These are phyloP conservation scores for Felis chaus DNA, from an alignment of 2,113 vertebrate genomes.

Conservation along the genomic window DNA sequence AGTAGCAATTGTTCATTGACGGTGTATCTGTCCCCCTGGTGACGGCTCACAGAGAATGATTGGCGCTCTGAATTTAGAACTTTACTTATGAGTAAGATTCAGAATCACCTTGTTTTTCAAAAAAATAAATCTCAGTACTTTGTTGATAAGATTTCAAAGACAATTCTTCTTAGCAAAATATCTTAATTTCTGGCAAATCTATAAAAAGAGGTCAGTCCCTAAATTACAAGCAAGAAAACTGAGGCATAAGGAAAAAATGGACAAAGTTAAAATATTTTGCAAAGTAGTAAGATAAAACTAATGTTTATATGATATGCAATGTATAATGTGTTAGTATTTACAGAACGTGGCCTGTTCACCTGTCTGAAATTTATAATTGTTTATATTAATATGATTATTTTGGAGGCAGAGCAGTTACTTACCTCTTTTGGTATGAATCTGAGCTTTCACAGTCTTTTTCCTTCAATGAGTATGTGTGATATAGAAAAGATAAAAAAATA, in stretches of 20 bases:
- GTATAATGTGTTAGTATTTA: background rate
- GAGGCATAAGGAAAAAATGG: background rate
- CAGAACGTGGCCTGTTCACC: background rate
- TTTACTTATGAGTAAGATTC: background rate
- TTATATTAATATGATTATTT: background rate
- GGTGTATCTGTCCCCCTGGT: background rate
- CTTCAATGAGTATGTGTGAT: slow-evolving; percentile 45
- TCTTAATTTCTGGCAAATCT: background rate
- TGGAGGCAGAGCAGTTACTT: background rate
- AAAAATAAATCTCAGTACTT: background rate
- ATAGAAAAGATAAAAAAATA: slow-evolving; percentile 65
- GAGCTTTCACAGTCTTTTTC: background rate
- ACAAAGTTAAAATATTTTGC: background rate
- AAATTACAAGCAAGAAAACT: slow-evolving; percentile 24
- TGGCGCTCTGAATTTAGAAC: background rate
- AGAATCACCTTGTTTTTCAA: background rate
- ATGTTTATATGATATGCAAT: background rate
- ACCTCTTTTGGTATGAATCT: background rate
- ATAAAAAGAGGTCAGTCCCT: background rate
- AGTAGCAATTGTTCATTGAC: background rate
- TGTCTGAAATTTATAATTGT: slow-evolving; percentile 15
- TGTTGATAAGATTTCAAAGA: background rate
- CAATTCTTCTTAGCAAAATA: background rate
- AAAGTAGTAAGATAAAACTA: slow-evolving; percentile 26
- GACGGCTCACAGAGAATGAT: background rate